Conservation (phyloP, 2,888 invertebrate species). For the Cataglyphis cursor region DNA sequence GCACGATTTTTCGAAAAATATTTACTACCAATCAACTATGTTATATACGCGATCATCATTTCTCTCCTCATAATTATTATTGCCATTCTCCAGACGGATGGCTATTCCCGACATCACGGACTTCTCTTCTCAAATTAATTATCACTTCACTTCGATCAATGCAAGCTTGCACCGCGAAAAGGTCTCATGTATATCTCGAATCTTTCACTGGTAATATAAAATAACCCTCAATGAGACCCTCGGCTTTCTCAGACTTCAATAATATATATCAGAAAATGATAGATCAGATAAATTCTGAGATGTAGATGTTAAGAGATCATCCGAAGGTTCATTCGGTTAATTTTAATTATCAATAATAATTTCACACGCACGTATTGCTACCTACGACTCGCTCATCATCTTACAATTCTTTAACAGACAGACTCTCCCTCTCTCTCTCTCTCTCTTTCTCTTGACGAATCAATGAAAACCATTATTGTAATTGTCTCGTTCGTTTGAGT, state of each 20-base stretch:
- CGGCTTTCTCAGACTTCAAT: neutral
- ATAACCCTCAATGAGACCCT: constrained; percentile 35
- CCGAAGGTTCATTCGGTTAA: constrained; percentile 57
- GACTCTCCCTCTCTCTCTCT: neutral
- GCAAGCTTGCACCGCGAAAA: constrained; percentile 63
- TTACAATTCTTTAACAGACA: constrained; percentile 49
- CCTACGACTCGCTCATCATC: constrained; percentile 50
- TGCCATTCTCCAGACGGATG: constrained; percentile 34
- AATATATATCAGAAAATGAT: neutral
- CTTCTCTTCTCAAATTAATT: constrained; percentile 48
- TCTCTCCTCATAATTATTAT: constrained; percentile 54
- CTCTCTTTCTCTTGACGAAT: constrained; percentile 7
- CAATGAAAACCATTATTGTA: constrained; percentile 54
- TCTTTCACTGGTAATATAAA: constrained; percentile 36
- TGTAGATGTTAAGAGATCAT: neutral
- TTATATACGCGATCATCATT: constrained; percentile 26
- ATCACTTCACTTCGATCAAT: constrained; percentile 66
- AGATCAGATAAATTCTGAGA: constrained; percentile 6
- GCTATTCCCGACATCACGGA: constrained; percentile 5
- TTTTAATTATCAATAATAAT: constrained; percentile 24
- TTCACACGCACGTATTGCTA: constrained; percentile 25
- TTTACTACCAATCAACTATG: constrained; percentile 35
- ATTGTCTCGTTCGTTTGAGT: constrained; percentile 11
- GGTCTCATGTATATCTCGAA: constrained; percentile 48
- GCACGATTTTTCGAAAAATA: constrained; percentile 57